Evolutionary conservation across 2,113 vertebrate species (phyloP).

Genomic region (Charadrius vociferus): DNA sequence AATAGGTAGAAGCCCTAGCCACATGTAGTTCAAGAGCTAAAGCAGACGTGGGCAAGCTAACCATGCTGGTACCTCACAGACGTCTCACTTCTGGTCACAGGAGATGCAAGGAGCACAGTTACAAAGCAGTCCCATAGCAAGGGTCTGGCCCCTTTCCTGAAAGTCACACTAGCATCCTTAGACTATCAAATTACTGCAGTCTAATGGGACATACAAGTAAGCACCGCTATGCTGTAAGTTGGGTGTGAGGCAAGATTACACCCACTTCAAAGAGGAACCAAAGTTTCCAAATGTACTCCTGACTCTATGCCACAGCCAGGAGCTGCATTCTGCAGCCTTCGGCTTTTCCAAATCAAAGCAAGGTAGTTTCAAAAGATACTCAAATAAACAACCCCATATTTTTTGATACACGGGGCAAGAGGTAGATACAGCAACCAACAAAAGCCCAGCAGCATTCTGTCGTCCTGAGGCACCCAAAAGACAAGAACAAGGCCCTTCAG

Average conservation of each 20-base stretch:
- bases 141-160: background rate
- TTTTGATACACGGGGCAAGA: background rate
- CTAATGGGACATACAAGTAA: background rate
- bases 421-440: background rate
- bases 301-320: background rate
- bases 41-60: background rate
- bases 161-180: background rate
- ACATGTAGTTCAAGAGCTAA: background rate
- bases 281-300: background rate
- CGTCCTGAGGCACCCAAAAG: background rate
- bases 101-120: background rate
- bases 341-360: conserved; percentile 5
- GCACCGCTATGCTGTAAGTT: background rate
- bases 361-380: background rate
- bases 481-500: background rate
- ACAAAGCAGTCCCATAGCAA: background rate
- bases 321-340: background rate
- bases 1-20: background rate
- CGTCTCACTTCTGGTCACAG: accelerated
- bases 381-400: background rate
- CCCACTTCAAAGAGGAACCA: background rate
- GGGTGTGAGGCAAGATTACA: background rate
- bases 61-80: background rate
- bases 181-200: background rate
- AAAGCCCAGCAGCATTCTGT: background rate